Base-by-base conservation (phyloP, 37 sponge, comb jelly and placozoan genomes). In the Hormiphora californensis region DNA sequence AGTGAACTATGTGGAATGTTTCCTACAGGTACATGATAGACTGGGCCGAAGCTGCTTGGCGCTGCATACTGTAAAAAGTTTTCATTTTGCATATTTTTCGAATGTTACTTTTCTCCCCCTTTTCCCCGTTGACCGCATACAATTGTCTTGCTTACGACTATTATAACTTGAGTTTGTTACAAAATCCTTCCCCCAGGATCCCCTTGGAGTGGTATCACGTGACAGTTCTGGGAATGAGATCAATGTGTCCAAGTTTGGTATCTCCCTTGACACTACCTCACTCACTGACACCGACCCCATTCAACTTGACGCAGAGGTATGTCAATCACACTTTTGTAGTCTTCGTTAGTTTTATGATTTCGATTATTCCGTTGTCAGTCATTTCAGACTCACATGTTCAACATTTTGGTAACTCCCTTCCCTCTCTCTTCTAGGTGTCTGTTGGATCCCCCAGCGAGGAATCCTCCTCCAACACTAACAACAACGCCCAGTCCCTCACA, bases 381-480 rank as follows among this genome's bases (percentile, higher is more conserved):
- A n/a, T n/a, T n/a, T n/a, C n/a, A n/a, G n/a, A n/a, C n/a, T n/a
- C n/a, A n/a, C 12, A 12, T 46, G 11, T 46, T 15, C 51, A 12
- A 46, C 8, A 46, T 12, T 46, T 12, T 12, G 12, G 11, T 46
- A 8, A 12, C 8, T 46, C 51, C 4, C 59, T 12, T 19, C 19
- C 59, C 21, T 19, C 59, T 12, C 21, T 30, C 21, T 8, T 25
- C 7, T 46, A 73, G 81, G 81, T 73, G 43, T 36, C 35, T 1
- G 43, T 73, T 11, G 81, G 81, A 3, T 73, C 81, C 43, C 81
- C 81, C 1, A 73, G 81, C 44, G 81, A 73, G 81, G 81, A 73
- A 30, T 4, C 17, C 5, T 23, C 8, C 0, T 23, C 39, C 25
- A 40, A 73, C 35, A 1, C 1, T 21, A 17, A 3, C 25, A 73